These are phyloP conservation scores for Ceyx melanurus DNA, from an alignment of 2,113 vertebrate genomes.

Conservation along the genomic window DNA sequence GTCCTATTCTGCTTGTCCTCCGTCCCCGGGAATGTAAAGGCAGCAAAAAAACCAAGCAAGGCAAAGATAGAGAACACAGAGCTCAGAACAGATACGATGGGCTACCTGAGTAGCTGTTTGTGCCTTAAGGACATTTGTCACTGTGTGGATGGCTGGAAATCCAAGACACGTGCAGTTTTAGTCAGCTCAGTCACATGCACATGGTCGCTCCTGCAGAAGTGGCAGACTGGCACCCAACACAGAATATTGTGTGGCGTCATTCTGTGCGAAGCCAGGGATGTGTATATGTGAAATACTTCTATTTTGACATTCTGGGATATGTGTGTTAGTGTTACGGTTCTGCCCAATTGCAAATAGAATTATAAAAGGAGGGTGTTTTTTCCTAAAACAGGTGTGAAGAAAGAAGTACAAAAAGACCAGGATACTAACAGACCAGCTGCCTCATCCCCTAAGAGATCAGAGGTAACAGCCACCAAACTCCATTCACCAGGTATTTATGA, in stretches of 20 bases:
- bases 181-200: not conserved
- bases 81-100: not conserved
- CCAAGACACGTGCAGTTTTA: not conserved
- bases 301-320: not conserved
- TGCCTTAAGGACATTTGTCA: not conserved
- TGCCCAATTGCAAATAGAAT: not conserved
- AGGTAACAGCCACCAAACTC: slow-evolving; percentile 80
- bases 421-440: slow-evolving; percentile 70
- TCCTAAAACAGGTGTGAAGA: slow-evolving; percentile 79
- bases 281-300: not conserved
- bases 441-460: slow-evolving; percentile 86
- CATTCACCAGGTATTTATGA: slow-evolving; percentile 86
- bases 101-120: not conserved
- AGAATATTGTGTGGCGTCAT: too few species aligned
- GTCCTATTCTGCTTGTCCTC: not conserved
- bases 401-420: slow-evolving; percentile 83
- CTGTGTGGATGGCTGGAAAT: not conserved
- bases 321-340: not conserved
- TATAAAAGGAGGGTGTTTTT: not conserved
- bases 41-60: not conserved
- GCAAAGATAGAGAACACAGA: not conserved
- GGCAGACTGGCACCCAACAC: not conserved
- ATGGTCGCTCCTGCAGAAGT: not conserved
- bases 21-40: not conserved
- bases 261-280: not conserved